A percentile compares a stretch with the other conserved stretches of the same genome.
Evolutionary conservation across 2,888 invertebrate genomes (phyloP).

Genomic region (Myathropa florea): DNA sequence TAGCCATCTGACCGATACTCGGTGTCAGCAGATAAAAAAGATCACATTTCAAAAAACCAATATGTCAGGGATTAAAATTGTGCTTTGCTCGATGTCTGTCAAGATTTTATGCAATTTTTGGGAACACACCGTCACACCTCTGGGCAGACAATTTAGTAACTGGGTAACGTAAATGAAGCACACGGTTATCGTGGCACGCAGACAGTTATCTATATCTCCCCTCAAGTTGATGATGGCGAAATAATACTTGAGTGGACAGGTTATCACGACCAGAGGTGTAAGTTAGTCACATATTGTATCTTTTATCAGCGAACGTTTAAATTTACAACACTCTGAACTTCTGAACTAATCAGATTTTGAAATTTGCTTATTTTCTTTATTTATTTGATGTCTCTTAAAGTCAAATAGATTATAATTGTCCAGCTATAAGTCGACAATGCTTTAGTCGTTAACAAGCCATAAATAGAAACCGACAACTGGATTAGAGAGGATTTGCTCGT

Average conservation of each 20-base stretch:
- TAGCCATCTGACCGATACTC: conserved; percentile 17
- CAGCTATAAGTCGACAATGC: not conserved
- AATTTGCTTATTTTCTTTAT: not conserved
- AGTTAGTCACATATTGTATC: not conserved
- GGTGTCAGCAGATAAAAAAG: conserved; percentile 5
- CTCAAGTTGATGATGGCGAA: conserved; percentile 30
- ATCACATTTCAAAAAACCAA: conserved; percentile 24
- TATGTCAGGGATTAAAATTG: not conserved
- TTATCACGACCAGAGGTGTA: conserved; percentile 31
- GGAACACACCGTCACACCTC: not conserved
- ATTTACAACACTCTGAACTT: not conserved
- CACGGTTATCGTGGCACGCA: conserved; percentile 64
- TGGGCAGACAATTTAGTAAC: not conserved
- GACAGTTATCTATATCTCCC: conserved; percentile 53
- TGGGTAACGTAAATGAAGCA: not conserved
- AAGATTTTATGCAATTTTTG: conserved; percentile 4
- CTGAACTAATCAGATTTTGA: not conserved
- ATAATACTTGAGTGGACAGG: conserved; percentile 16
- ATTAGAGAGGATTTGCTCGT: not conserved
- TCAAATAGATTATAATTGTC: not conserved
- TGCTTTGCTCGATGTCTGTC: not conserved
- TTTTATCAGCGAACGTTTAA: conserved; percentile 7
- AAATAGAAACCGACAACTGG: not conserved
- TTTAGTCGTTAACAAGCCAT: conserved; percentile 7
- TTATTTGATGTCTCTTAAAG: not conserved